A percentile compares a stretch with the other conserved stretches of the same genome.
These are phyloP conservation scores for Drosophila leontia DNA, from an alignment of 1,140 invertebrate genomes.

Conservation along the genomic window DNA sequence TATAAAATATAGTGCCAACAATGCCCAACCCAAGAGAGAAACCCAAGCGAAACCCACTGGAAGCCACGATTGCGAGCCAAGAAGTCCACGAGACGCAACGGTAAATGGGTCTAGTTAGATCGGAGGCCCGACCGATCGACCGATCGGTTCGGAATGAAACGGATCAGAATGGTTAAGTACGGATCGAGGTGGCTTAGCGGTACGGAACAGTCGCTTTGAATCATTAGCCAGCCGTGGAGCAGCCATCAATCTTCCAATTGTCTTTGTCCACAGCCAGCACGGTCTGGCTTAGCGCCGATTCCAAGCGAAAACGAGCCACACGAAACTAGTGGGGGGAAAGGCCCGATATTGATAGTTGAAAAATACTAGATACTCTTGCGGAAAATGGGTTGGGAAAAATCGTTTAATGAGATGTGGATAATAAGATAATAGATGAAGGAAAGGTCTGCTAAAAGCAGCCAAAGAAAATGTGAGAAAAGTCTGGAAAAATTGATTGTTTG, in stretches of 20 bases:
- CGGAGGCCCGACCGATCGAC: background rate
- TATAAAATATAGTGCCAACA: constrained; percentile 2
- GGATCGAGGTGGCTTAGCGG: constrained; percentile 17
- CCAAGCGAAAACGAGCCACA: constrained; percentile 9
- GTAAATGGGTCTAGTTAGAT: constrained; percentile 19
- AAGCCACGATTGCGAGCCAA: constrained; percentile 19
- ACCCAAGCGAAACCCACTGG: background rate
- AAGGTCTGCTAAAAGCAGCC: background rate
- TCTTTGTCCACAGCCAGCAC: constrained; percentile 16
- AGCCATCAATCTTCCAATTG: constrained; percentile 75
- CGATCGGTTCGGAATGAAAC: constrained; percentile 1
- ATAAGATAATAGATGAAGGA: background rate
- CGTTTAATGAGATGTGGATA: too few species aligned
- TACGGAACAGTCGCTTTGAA: constrained; percentile 54
- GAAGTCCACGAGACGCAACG: constrained; percentile 29
- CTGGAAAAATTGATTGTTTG: background rate
- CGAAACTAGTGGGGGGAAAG: constrained; percentile 27
- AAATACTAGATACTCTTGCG: constrained; percentile 28
- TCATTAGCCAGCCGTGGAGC: constrained; percentile 54
- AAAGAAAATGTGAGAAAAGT: background rate
- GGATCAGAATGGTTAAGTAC: constrained; percentile 4
- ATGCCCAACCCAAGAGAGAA: constrained; percentile 11
- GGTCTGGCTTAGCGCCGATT: constrained; percentile 30
- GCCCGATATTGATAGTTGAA: background rate
- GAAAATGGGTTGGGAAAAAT: background rate